Conservation (phyloP, 2,888 invertebrate genomes). For the Machimus rusticus region DNA sequence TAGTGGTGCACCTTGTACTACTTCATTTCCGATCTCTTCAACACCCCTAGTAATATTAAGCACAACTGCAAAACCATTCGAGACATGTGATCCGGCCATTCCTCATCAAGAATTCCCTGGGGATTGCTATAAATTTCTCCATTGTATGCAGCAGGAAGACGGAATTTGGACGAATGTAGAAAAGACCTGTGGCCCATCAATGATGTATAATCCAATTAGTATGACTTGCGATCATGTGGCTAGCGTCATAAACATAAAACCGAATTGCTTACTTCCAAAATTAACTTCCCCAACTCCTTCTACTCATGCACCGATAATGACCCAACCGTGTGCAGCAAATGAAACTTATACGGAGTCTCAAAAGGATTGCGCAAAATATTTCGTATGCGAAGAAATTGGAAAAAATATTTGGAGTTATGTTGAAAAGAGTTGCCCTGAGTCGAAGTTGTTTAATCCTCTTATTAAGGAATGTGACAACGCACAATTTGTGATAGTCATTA, state of each 20-base stretch:
- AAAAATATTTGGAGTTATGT: conserved; percentile 59
- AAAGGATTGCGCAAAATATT: conserved; percentile 70
- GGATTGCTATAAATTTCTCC: conserved; percentile 75
- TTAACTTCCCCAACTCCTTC: conserved; percentile 24
- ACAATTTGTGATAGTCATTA: conserved; percentile 63
- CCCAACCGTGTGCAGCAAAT: conserved; percentile 59
- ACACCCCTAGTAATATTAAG: conserved; percentile 45
- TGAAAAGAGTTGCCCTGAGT: conserved; percentile 68
- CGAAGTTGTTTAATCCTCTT: conserved; percentile 70
- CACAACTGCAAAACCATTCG: conserved; percentile 51
- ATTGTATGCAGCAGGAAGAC: conserved; percentile 67
- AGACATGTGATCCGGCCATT: conserved; percentile 61
- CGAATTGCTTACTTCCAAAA: conserved; percentile 65
- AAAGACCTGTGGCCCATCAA: conserved; percentile 71
- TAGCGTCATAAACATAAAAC: conserved; percentile 67
- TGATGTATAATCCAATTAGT: conserved; percentile 72
- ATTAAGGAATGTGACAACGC: conserved; percentile 70
- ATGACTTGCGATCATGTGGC: conserved; percentile 73
- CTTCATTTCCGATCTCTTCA: background rate
- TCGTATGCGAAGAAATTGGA: conserved; percentile 67
- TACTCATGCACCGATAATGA: background rate
- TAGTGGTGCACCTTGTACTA: conserved; percentile 73
- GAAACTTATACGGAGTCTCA: conserved; percentile 67
- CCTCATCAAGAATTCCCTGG: conserved; percentile 70
- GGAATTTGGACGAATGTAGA: conserved; percentile 66